These are phyloP conservation scores for Synchiropus splendidus DNA, from an alignment of 2,113 vertebrate genomes.

Conservation along the genomic window DNA sequence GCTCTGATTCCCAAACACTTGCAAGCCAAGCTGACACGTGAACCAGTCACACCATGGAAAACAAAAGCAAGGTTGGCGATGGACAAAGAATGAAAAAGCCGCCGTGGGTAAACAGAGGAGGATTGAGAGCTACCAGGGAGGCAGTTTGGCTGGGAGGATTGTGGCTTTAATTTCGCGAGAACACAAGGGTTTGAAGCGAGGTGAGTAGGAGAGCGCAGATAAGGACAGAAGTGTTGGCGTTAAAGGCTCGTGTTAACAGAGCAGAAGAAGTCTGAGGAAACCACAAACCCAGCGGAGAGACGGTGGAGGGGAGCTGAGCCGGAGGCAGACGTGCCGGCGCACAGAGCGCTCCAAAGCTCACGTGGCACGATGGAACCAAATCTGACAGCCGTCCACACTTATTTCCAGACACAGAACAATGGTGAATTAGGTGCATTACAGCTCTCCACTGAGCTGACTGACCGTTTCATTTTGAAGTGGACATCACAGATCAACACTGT, in stretches of 20 bases:
- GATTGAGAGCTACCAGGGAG: conserved; percentile 5
- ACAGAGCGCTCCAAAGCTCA: conserved; percentile 44
- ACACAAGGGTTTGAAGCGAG: conserved; percentile 44
- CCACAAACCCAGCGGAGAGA: conserved; percentile 22
- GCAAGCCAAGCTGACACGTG: conserved; percentile 14
- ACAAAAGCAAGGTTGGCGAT: conserved; percentile 19
- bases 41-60: conserved; percentile 26
- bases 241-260: conserved; percentile 16
- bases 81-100: conserved; percentile 14
- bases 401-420: conserved; percentile 59
- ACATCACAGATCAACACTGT: conserved; percentile 30
- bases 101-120: conserved; percentile 20
- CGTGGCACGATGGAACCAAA: conserved; percentile 48
- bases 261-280: conserved; percentile 15
- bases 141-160: conserved; percentile 9
- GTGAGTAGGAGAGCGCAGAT: conserved; percentile 40
- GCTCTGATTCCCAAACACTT: conserved; percentile 13
- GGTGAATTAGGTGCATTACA: conserved; percentile 60
- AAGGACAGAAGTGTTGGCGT: conserved; percentile 34
- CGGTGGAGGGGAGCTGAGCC: conserved; percentile 24
- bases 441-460: conserved; percentile 41
- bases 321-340: conserved; percentile 38
- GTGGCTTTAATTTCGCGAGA: conserved; percentile 53
- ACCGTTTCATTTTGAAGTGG: conserved; percentile 43
- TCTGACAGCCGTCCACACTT: conserved; percentile 64